Evolutionary conservation across 2,797 vertebrate genomes (phyloP), one percentile per base, ranked within the genome.

Genomic region (Paramormyrops hopkinsi): DNA sequence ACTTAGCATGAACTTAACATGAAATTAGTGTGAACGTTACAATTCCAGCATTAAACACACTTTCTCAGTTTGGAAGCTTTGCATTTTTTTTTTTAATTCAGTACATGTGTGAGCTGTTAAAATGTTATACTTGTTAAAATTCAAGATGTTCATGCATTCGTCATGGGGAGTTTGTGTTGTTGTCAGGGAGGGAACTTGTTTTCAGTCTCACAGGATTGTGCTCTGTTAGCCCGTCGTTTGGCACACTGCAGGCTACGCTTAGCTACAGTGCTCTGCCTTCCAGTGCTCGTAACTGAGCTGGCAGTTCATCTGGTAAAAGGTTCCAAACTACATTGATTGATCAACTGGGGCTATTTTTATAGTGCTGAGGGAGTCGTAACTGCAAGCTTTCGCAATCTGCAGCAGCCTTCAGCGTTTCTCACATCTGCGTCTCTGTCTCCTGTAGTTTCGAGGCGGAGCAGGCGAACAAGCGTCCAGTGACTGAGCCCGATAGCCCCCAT

Each of bases 341-440:
- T 50, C 17, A 84, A 46, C 41, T 84, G 48, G 12, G 48, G 50
- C 83, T 86, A 5, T 86, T 79, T 50, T 86, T 12, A 86, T 54
- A 53, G 50, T 53, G 22, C 46, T 46, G 46, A 86, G 83, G 85
- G 51, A 56, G 29, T 59, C 33, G 2, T 88, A 8, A 14, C n/a
- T 48, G 22, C 41, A 59, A n/a, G 29, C 33, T 56, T 87, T 50
- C 83, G 25, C 83, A 50, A 25, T 85, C 48, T 19, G 44, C 44
- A 25, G 83, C 19, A 50, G 83, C 44, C 44, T 22, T 29, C n/a
- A 14, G 44, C 48, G 25, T 33, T 25, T 85, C 44, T 41, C 33
- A 87, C 53, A n/a, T 11, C 46, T 76, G 11, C 4, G 48, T 73
- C 33, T 86, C n/a, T 90, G 33, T 90, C 84, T 89, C 12, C 56